Percentiles rank a stretch among this genome's conserved stretches.
These are phyloP conservation scores for Galagoides demidoff DNA, from an alignment of 2,797 vertebrate species.

Conservation along the genomic window DNA sequence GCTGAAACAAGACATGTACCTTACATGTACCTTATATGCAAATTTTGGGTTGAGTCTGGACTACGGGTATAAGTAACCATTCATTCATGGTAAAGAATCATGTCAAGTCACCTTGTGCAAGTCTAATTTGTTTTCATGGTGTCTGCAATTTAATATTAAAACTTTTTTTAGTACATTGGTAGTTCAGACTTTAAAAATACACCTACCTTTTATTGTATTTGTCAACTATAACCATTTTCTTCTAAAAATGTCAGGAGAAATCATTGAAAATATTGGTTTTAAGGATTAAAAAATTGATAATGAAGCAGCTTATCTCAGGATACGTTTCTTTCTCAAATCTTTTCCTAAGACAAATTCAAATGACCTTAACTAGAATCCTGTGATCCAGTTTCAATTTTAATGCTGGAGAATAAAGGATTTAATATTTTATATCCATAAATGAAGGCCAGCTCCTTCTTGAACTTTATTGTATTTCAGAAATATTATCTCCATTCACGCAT, in stretches of 20 bases:
- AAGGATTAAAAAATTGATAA: slow-evolving; percentile 3
- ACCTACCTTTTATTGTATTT: background rate
- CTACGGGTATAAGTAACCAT: background rate
- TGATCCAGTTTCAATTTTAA: slow-evolving; percentile 41
- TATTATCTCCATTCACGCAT: slow-evolving; percentile 23
- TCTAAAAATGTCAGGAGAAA: background rate
- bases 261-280: background rate
- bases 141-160: background rate
- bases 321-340: background rate
- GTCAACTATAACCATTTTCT: background rate
- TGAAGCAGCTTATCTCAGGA: background rate
- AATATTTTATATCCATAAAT: slow-evolving; percentile 59
- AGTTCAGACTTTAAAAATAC: background rate
- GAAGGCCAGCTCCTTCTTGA: background rate
- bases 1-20: background rate
- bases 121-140: background rate
- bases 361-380: background rate
- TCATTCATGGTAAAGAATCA: background rate
- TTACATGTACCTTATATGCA: background rate
- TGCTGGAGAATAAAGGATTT: slow-evolving; percentile 47
- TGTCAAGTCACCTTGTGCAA: background rate
- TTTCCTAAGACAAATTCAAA: slow-evolving; percentile 28
- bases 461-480: slow-evolving; percentile 38
- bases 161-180: background rate
- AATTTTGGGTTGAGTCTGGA: background rate